Evolutionary conservation across 2,888 invertebrate species (phyloP), one percentile per base, ranked within the genome.

Genomic region (Achlya flavicornis): DNA sequence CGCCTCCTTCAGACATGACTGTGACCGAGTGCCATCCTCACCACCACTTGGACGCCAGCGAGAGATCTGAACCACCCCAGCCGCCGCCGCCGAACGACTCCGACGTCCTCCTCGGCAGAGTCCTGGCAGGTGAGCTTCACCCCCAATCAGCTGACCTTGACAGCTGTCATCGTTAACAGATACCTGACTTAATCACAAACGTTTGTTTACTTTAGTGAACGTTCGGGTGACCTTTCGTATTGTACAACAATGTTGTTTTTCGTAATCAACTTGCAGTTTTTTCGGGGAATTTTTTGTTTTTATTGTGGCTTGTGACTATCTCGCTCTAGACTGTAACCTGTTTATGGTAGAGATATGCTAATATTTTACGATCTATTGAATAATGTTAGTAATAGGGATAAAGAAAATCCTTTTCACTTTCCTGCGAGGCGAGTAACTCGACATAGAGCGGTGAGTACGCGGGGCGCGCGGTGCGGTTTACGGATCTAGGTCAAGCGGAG

Each of bases 401-500:
- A 80, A 80, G 69, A 80, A 83, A 79, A 80, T 89, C 85, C 88
- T 90, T 92, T 92, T 93, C 91, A 92, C 91, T 92, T 92, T 93
- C 90, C 82, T 88, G 80, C 77, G 83, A 77, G 80, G 72, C 72
- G 67, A 65, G 71, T 72, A 63, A 64, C 65, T 69, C 64, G 70
- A 73, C 63, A 75, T 61, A 69, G 64, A 70, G 69, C 76, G 73
- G 68, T 61, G 62, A 69, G 53, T 69, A 66, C n/a, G 76, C 70
- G 75, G 68, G 74, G 77, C 63, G 80, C 72, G 79, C 75, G 77
- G 76, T 67, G 72, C 69, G 70, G 69, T 75, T 73, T 74, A 79
- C 86, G 79, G 84, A 93, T 91, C 93, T 93, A 80, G 93, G 93
- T 93, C 93, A 92, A 89, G 89, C 92, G 77, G 92, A 93, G 93